These are phyloP conservation scores for Columbina picui DNA, from an alignment of 2,113 vertebrate genomes.

Conservation along the genomic window DNA sequence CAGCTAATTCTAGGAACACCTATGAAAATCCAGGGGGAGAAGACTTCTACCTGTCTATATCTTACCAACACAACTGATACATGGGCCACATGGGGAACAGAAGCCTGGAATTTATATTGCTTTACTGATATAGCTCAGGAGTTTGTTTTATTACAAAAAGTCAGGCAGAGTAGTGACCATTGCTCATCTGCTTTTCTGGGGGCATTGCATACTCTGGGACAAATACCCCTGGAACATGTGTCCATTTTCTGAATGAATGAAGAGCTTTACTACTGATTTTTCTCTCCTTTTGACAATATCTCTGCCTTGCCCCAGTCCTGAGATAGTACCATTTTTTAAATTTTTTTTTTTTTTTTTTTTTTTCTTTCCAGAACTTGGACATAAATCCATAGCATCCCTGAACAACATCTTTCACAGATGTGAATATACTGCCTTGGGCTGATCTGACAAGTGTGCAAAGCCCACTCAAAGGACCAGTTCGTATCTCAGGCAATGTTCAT, in stretches of 20 bases:
- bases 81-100: neutral
- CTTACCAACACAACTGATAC: accelerated
- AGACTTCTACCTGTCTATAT: neutral
- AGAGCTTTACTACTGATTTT: neutral
- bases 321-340: accelerated
- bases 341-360: neutral
- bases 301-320: neutral
- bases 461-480: neutral
- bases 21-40: neutral
- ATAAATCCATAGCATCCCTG: neutral
- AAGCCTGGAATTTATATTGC: neutral
- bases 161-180: neutral
- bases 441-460: neutral
- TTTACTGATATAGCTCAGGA: neutral
- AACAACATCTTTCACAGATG: neutral
- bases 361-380: neutral
- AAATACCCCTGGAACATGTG: accelerated
- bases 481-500: neutral
- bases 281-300: neutral
- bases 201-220: neutral
- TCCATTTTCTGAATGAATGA: neutral
- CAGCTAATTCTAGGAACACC: accelerated
- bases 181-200: neutral
- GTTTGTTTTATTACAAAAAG: neutral
- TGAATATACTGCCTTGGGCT: neutral